Evolutionary conservation across 2,113 vertebrate genomes (phyloP), one percentile per base, ranked within the genome.

Genomic region (Prunella himalayana): DNA sequence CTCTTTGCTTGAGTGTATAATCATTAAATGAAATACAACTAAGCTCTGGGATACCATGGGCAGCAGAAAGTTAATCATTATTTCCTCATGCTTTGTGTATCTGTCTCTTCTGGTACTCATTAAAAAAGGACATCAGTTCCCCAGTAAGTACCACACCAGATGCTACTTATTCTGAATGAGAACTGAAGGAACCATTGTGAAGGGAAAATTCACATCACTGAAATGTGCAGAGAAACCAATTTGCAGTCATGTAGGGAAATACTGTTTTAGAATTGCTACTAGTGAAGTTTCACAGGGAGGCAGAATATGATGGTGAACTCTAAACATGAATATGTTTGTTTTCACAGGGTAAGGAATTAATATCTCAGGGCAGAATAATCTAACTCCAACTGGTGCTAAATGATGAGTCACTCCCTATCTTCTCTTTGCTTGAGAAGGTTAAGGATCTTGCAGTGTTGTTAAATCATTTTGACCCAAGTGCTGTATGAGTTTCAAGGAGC

Each of bases 111-210:
- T 90, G 63, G 56, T 71, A 59, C 56, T 81, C 94, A 93, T 93
- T 97, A 90, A 88, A 95, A 94, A 81, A 90, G 76, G 92, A 79
- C 92, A 90, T 95, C 80, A 81, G 90, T 92, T 80, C 79, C 53
- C 44, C 12, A 14, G 56, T 94, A 96, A 96, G 60, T 75, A 93
- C 80, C 72, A 73, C 53, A 82, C 88, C 94, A 95, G 90, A 86
- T 94, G 93, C 64, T 95, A 9, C 79, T 95, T 86, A 56, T 39
- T 91, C 72, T 93, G 88, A 96, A 93, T 90, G 68, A 92, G 76
- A 90, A 86, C 79, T 66, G 76, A 68, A 97, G 88, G 82, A 96
- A 88, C 45, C 19, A 47, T 91, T 59, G 37, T 15, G 56, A 94
- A 86, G 44, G n/a, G 37, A 78, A 86, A 81, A 90, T 78, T 88